These are phyloP conservation scores for Tenthredo livida DNA, from an alignment of 2,888 invertebrate species.

Conservation along the genomic window DNA sequence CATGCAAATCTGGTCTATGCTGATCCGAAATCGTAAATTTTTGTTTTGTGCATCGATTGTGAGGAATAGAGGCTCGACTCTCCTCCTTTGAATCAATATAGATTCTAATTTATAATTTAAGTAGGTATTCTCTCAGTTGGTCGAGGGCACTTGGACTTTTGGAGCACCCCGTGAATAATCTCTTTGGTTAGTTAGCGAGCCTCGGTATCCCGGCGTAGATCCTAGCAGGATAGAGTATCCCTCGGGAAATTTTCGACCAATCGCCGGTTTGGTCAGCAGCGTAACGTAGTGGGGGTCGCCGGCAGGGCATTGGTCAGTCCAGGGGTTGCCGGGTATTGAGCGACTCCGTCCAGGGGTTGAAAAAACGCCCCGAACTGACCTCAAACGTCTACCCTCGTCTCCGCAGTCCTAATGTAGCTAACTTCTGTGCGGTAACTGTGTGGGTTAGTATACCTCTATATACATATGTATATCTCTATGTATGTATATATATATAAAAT, in stretches of 20 bases:
- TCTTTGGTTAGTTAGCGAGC: constrained; percentile 75
- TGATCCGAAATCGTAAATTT: background rate
- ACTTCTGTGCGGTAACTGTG: constrained; percentile 56
- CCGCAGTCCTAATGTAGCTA: constrained; percentile 71
- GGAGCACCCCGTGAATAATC: constrained; percentile 52
- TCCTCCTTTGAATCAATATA: background rate
- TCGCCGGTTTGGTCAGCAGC: constrained; percentile 75
- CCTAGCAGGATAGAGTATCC: constrained; percentile 71
- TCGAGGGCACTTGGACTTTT: constrained; percentile 13
- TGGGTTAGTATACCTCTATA: constrained; percentile 34
- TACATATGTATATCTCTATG: background rate
- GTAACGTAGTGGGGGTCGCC: constrained; percentile 71
- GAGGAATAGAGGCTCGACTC: background rate
- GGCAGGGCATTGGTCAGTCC: constrained; percentile 76
- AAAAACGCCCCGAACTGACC: constrained; percentile 78
- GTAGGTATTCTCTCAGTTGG: background rate
- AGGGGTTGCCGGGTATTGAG: constrained; percentile 75
- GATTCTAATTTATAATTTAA: constrained; percentile 13
- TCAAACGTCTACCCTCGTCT: constrained; percentile 77
- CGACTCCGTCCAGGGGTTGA: constrained; percentile 75
- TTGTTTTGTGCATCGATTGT: background rate
- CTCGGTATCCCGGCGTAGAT: constrained; percentile 65
- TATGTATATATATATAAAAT: background rate
- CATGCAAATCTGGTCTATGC: background rate
- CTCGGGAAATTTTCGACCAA: constrained; percentile 73